Evolutionary conservation across 2,888 invertebrate species (phyloP), one percentile per base, ranked within the genome.

Genomic region (Thalpophila matura): DNA sequence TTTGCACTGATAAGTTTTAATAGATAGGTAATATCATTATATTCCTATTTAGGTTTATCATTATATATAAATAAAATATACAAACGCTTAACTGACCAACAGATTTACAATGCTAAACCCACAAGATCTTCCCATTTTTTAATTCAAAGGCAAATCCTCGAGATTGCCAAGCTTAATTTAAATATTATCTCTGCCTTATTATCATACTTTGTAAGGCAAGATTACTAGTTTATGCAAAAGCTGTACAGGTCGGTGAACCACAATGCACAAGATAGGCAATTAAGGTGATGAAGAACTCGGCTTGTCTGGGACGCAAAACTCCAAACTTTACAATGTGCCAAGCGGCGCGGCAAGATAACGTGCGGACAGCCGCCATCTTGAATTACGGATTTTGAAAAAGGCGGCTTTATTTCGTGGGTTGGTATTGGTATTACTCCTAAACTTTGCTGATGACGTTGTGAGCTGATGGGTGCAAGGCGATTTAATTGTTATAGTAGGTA

Each of bases 241-340:
- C 35, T 49, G 3, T 68, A 46, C 35, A 71, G 49, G 35, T 74
- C 37, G 37, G 46, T 46, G 46, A 50, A 61, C 59, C 31, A 26
- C 58, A 55, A 77, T 68, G 77, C 58, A 59, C 18, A 37, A 50
- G 77, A 73, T 74, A 68, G 77, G 68, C 64, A 75, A 77, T 77
- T 77, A 77, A 46, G 22, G 14, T 55, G 55, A 55, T 56, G 62
- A 59, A 49, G 47, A 53, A 55, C 42, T 56, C 43, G 16, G 22
- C n/a, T 53, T 35, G 24, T 51, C 31, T 14, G 26, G 47, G 47
- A 29, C 22, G 24, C 10, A 24, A 22, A 50, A 26, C 38, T 35
- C 26, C 18, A 27, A 73, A 74, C 40, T 57, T 54, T 24, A 74
- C 74, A 74, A 60, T 35, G 33, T 42, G 61, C 50, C n/a, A 29